Conservation (phyloP, 2,888 invertebrate genomes). For the Amphipoea oculea region DNA sequence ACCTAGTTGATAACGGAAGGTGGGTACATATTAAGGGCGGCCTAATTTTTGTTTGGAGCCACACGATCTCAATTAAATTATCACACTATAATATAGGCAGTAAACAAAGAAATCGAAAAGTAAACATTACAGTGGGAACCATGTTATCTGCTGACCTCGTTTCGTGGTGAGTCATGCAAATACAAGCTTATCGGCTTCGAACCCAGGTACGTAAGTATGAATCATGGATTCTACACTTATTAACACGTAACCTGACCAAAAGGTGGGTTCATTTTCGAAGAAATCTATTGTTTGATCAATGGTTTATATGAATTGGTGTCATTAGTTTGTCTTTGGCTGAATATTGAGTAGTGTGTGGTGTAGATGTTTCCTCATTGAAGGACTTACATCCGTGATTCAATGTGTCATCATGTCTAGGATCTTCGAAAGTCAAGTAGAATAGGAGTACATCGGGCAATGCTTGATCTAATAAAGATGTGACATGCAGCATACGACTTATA, state of each 20-base stretch:
- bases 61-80: slow-evolving; percentile 38
- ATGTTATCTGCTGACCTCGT: slow-evolving; percentile 62
- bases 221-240: slow-evolving; percentile 54
- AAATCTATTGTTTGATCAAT: slow-evolving; percentile 41
- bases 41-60: neutral
- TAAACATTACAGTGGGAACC: slow-evolving; percentile 52
- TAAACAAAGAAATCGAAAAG: slow-evolving; percentile 59
- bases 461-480: neutral
- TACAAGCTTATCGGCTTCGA: slow-evolving; percentile 54
- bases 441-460: neutral
- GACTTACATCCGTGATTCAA: neutral
- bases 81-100: slow-evolving; percentile 18
- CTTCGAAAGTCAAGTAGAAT: neutral
- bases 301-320: slow-evolving; percentile 18
- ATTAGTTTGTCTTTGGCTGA: neutral
- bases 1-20: neutral
- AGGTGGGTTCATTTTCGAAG: slow-evolving; percentile 33
- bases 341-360: slow-evolving; percentile 3
- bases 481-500: neutral
- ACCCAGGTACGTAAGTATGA: slow-evolving; percentile 53
- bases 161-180: slow-evolving; percentile 59
- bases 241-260: slow-evolving; percentile 53
- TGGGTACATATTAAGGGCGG: neutral
- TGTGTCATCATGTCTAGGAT: neutral
- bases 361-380: neutral